phyloP scores from a whole-genome alignment of 2,888 invertebrate species.

The Philereme transversata region DNA sequence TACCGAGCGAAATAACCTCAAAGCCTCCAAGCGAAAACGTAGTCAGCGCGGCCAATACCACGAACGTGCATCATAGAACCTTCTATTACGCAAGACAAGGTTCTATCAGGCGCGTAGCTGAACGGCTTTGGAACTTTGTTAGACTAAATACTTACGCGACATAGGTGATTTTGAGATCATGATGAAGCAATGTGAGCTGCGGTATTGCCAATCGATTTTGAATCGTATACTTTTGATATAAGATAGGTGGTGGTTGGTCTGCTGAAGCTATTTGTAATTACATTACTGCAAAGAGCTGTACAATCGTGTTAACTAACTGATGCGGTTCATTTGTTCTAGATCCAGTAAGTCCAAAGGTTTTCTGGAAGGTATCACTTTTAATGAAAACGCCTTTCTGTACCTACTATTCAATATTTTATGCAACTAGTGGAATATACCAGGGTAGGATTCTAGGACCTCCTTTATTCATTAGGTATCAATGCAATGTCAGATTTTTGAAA shows the following conservation, averaged over 20 bases:
- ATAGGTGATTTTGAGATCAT: slow-evolving; percentile 54
- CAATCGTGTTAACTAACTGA: not conserved
- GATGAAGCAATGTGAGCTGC: slow-evolving; percentile 44
- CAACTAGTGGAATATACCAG: too few relatives aligned
- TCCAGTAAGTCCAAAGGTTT: too few relatives aligned
- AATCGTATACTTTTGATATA: slow-evolving; percentile 39
- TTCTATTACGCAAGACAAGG: slow-evolving; percentile 47
- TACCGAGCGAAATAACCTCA: slow-evolving; percentile 69
- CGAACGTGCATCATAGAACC: slow-evolving; percentile 55
- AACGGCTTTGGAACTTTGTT: slow-evolving; percentile 57
- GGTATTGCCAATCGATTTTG: slow-evolving; percentile 40
- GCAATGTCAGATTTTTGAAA: too few relatives aligned
- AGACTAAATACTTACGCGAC: slow-evolving; percentile 36
- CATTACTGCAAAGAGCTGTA: slow-evolving; percentile 51
- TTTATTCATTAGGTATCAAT: too few relatives aligned
- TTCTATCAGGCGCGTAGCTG: slow-evolving; percentile 48
- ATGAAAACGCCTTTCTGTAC: too few relatives aligned
- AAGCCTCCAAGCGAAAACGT: slow-evolving; percentile 71
- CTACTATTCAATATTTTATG: too few relatives aligned
- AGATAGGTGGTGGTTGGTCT: slow-evolving; percentile 34
- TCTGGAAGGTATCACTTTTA: too few relatives aligned
- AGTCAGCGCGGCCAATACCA: slow-evolving; percentile 60
- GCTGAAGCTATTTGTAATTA: slow-evolving; percentile 55
- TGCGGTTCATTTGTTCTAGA: too few relatives aligned
- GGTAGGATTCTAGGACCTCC: too few relatives aligned